Percentiles rank a stretch among this genome's conserved stretches.
phyloP scores from a whole-genome alignment of 2,113 vertebrate species.

The Phoenicopterus ruber region DNA sequence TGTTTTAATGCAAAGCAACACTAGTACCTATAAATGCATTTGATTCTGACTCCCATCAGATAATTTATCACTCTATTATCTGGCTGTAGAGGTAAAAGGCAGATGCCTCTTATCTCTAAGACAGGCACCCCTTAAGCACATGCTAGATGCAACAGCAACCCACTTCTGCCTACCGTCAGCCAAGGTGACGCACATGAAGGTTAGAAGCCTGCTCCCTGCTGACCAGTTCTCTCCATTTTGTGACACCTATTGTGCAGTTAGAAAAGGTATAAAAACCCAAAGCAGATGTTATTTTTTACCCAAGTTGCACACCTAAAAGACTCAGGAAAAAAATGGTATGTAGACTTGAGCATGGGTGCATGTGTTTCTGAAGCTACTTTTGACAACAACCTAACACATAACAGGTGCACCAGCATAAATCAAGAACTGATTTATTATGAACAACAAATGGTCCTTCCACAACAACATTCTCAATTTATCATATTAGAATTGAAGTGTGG shows the following conservation, averaged over 20 bases:
- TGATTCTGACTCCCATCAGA: not conserved
- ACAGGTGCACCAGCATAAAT: not conserved
- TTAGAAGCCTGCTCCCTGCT: not conserved
- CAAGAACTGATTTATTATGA: not conserved
- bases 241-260: not conserved
- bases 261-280: not conserved
- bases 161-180: not conserved
- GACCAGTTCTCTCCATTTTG: not conserved
- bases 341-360: not conserved
- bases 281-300: not conserved
- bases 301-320: rapidly evolving
- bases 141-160: not conserved
- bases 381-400: not conserved
- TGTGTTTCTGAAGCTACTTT: not conserved
- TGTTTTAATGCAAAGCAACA: not conserved
- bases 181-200: not conserved
- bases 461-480: not conserved
- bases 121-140: not conserved
- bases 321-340: not conserved
- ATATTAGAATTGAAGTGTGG: not conserved
- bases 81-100: not conserved
- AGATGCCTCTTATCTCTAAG: not conserved
- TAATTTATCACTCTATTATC: not conserved
- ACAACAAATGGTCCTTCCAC: not conserved
- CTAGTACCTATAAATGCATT: not conserved